phyloP scores from a whole-genome alignment of 2,797 vertebrate genomes.

The Phaenicophaeus curvirostris region DNA sequence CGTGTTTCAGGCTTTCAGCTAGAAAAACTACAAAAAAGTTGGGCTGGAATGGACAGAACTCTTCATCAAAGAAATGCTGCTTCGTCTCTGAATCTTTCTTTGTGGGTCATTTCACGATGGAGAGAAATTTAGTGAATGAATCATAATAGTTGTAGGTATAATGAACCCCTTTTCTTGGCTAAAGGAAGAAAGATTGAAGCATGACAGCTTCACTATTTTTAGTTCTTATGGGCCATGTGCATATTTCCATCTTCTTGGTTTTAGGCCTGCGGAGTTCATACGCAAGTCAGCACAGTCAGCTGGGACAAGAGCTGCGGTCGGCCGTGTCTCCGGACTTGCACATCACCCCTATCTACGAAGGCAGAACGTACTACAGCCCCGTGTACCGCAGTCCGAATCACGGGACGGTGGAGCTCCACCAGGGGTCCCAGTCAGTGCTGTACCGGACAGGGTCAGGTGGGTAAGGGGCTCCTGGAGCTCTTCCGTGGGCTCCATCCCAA shows the following conservation, averaged over 20 bases:
- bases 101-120: neutral
- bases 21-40: neutral
- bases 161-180: neutral
- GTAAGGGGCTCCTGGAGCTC: neutral
- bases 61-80: neutral
- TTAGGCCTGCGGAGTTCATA: constrained; percentile 91
- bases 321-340: constrained; percentile 91
- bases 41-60: neutral
- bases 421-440: constrained; percentile 84
- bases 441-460: constrained; percentile 90
- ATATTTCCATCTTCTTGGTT: neutral
- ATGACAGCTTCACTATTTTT: neutral
- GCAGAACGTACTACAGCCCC: constrained; percentile 89
- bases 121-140: neutral
- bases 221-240: accelerated
- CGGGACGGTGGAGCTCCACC: constrained; percentile 81
- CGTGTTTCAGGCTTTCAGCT: neutral
- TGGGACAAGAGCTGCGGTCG: constrained; percentile 89
- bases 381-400: constrained; percentile 90
- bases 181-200: neutral
- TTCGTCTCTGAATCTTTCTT: neutral
- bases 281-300: constrained; percentile 92
- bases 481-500: neutral
- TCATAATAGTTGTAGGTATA: neutral
- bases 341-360: constrained; percentile 96